Conservation (phyloP, 2,113 vertebrate genomes). For the Hylia prasina region DNA sequence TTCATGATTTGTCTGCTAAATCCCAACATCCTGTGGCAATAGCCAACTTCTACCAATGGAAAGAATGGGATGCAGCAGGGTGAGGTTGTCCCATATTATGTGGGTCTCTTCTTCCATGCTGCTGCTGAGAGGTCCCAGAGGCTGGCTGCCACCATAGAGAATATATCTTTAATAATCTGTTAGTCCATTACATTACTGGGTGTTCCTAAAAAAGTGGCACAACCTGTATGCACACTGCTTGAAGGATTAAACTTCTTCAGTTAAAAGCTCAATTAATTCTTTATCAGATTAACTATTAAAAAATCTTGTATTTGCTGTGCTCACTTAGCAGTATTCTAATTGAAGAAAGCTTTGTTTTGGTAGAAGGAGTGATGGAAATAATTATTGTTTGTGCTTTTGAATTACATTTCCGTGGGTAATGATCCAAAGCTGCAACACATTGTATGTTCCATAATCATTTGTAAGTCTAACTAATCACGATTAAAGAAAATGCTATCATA, state of each 20-base stretch:
- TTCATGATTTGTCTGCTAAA: neutral
- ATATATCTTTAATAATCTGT: neutral
- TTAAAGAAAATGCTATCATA: slow-evolving; percentile 12
- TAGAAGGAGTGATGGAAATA: slow-evolving; percentile 37
- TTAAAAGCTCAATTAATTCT: slow-evolving; percentile 20
- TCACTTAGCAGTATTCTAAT: slow-evolving; percentile 32
- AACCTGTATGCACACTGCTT: neutral
- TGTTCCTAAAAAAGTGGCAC: neutral
- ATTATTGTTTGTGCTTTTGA: slow-evolving; percentile 55
- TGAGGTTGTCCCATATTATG: rapidly evolving
- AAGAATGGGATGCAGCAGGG: neutral
- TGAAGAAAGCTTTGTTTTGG: slow-evolving; percentile 23
- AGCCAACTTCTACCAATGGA: neutral
- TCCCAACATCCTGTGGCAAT: neutral
- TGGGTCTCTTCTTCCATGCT: neutral
- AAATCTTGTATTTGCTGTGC: neutral
- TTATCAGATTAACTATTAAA: slow-evolving; percentile 36
- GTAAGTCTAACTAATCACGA: slow-evolving; percentile 54
- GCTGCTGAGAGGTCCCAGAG: neutral
- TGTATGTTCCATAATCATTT: slow-evolving; percentile 55
- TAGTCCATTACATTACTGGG: neutral
- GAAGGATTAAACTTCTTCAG: neutral
- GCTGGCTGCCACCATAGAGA: neutral
- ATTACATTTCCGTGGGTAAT: slow-evolving; percentile 65
- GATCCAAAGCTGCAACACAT: slow-evolving; percentile 43